Percentiles rank a stretch among this genome's conserved stretches.
phyloP scores from a whole-genome alignment of 2,888 invertebrate species.

The Oligia strigilis region DNA sequence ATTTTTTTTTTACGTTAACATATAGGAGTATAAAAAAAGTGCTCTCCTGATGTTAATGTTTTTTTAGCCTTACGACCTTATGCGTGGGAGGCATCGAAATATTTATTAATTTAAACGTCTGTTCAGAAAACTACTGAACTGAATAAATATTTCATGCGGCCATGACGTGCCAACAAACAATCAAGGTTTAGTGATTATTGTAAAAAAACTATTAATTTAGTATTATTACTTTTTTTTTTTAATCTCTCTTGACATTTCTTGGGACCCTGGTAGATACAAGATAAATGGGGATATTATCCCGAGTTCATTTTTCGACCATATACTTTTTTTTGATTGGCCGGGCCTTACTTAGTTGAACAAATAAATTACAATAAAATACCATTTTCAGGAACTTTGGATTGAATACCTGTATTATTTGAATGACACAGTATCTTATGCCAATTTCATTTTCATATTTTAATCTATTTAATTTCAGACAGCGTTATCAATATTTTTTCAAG shows the following conservation, averaged over 20 bases:
- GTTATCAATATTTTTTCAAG: conserved; percentile 98
- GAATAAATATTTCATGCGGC: no score
- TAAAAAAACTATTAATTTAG: no score
- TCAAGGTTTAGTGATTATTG: no score
- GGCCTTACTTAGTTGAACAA: background rate
- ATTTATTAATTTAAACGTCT: no score
- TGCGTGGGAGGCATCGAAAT: no score
- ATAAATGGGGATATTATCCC: background rate
- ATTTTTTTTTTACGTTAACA: no score
- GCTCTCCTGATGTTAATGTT: no score
- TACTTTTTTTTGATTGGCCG: background rate
- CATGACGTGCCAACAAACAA: no score
- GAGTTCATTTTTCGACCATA: background rate
- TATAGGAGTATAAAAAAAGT: no score
- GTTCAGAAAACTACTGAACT: background rate
- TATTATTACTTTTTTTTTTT: no score
- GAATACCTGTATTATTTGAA: background rate
- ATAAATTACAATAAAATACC: background rate
- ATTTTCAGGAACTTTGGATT: background rate
- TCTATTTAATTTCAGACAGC: conserved; percentile 93
- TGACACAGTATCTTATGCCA: background rate
- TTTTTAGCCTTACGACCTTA: no score
- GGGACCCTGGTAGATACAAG: background rate
- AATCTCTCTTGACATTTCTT: no score
- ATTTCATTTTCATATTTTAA: background rate